phyloP scores from a whole-genome alignment of 2,888 invertebrate species.

The Drepanosiphum platanoidis region DNA sequence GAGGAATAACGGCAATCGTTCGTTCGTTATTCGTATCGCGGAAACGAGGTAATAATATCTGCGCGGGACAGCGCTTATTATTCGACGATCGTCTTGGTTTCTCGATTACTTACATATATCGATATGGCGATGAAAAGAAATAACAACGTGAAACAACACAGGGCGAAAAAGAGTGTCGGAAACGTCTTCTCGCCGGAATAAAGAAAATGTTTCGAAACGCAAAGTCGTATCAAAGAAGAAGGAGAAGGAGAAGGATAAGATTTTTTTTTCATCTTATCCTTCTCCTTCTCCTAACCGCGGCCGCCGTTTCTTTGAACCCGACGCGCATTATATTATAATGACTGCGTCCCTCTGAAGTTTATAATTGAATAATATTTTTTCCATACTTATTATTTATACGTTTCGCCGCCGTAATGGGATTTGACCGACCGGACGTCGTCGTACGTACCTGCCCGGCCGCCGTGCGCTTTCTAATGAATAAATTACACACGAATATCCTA shows the following conservation, averaged over 20 bases:
- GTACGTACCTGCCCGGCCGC: not conserved
- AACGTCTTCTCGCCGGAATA: no score
- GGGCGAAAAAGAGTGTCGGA: no score
- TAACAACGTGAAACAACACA: no score
- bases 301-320: not conserved
- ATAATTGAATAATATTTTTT: conserved; percentile 7
- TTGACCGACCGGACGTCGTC: conserved; percentile 30
- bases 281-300: no score
- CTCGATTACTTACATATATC: not conserved
- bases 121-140: no score
- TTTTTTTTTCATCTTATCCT: not conserved
- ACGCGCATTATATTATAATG: not conserved
- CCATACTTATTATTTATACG: conserved; percentile 1
- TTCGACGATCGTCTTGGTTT: not conserved
- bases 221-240: not conserved
- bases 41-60: no score
- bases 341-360: not conserved
- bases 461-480: conserved; percentile 28
- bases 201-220: not conserved
- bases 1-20: no score
- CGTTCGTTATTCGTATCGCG: no score
- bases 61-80: not conserved
- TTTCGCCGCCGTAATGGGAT: not conserved
- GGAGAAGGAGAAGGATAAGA: not conserved
- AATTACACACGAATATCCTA: not conserved